Evolutionary conservation across 2,113 vertebrate genomes (phyloP), one percentile per base, ranked within the genome.

Genomic region (Dermatemys mawii): DNA sequence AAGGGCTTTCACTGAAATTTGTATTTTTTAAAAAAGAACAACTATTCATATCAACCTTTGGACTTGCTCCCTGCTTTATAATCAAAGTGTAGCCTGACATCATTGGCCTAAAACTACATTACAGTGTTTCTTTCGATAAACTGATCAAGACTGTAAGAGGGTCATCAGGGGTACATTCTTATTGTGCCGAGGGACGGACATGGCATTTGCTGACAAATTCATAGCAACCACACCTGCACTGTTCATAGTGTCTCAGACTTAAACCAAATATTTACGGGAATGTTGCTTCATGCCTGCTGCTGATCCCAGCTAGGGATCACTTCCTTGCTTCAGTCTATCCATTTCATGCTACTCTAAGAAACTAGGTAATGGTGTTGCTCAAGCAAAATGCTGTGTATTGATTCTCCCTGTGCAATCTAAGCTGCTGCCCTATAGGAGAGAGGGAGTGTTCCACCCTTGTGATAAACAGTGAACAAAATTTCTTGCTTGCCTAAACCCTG

Each of bases 71-170:
- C 53, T 88, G 90, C 70, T 79, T 44, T 90, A 49, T 76, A 87
- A 95, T 48, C 46, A 8, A 94, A 57, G 88, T 93, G 83, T 96
- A 63, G 27, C 60, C 12, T 35, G 17, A 48, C 83, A 94, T 90
- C 5, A 1, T 1, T 1, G 11, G 89, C 32, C 46, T 91, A 93
- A 91, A 88, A 91, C 35, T 2, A 75, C 87, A 90, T 50, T 90
- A 21, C 41, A 85, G 10, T 4, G 44, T 78, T 3, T 87, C 48
- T 90, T 49, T 90, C 86, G 86, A 91, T 92, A 92, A 88, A 87
- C 78, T 75, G n/a, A 81, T 88, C 14, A 22, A 32, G 86, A 93
- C 93, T 91, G 60, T 90, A 93, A 92, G 94, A 95, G 90, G 27
- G 90, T 13, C 17, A 78, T 38, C 41, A 92, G 78, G 48, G 48